Base-by-base conservation (phyloP, 2,113 vertebrate species). In the Penelope pileata region DNA sequence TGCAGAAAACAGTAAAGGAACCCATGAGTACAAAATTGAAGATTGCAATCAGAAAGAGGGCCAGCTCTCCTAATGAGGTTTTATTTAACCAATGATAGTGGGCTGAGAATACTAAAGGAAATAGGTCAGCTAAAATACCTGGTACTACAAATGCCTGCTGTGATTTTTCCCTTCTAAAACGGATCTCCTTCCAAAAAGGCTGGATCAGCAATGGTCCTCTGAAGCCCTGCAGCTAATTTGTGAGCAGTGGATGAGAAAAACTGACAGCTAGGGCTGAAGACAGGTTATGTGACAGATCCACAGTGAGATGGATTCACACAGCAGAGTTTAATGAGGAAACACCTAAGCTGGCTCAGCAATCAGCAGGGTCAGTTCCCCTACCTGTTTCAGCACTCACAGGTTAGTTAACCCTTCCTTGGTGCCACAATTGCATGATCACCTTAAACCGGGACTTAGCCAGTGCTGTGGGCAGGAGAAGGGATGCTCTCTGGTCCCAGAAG, bases 81-180 rank as follows among this genome's bases (percentile, higher is more conserved):
- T 95, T 88, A 88, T 97, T 94, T 91, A 95, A 91, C 85, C 79
- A 53, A 22, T 58, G 90, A 77, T 38, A 83, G 64, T n/a, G 30
- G 51, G 40, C 43, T 83, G 85, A 93, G 80, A 91, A 94, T 92
- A 88, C 19, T 6, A 74, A 54, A 90, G 56, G 56, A 97, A 96
- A 90, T 85, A 90, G 90, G 93, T 95, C 87, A 95, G 90, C 50
- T 83, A 89, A 77, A 94, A 86, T 67, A 34, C 1, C 10, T 16
- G 32, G 14, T 70, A 40, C 50, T 64, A 70, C 59, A 68, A 87
- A 90, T 12, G 42, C 12, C 76, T 81, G 56, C 40, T 83, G 42
- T 60, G 70, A 86, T 69, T 83, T 53, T 24, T 18, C 50, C 59
- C 16, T 32, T 7, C 34, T 34, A 59, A 88, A 90, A 78, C 36